These are phyloP conservation scores for Syngnathus scovelli DNA, from an alignment of 2,113 vertebrate genomes.

Conservation along the genomic window DNA sequence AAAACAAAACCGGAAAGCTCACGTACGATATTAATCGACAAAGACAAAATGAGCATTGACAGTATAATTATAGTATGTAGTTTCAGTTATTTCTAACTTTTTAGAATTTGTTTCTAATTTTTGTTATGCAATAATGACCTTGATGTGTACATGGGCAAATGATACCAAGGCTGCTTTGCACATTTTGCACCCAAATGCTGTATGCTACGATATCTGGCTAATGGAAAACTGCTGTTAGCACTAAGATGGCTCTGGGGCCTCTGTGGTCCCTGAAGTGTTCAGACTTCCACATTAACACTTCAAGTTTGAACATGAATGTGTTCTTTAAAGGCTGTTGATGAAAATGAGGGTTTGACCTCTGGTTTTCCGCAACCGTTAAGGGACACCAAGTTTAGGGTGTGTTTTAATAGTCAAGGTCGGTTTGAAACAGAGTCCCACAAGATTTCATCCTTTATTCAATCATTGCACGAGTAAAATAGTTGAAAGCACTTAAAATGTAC, in stretches of 20 bases:
- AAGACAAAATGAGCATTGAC: too few relatives aligned
- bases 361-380: neutral
- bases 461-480: neutral
- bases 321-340: slow-evolving; percentile 33
- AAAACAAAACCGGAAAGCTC: too few relatives aligned
- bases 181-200: slow-evolving; percentile 3
- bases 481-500: neutral
- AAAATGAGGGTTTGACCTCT: slow-evolving; percentile 21
- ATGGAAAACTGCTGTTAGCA: slow-evolving; percentile 51
- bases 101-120: too few relatives aligned
- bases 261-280: slow-evolving; percentile 55
- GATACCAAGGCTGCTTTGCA: neutral
- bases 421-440: neutral
- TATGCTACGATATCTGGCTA: slow-evolving; percentile 23
- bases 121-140: too few relatives aligned
- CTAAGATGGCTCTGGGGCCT: slow-evolving; percentile 49
- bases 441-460: neutral
- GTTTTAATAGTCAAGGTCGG: slow-evolving; percentile 5
- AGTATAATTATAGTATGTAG: too few relatives aligned
- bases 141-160: neutral
- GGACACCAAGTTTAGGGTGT: neutral
- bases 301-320: slow-evolving; percentile 22
- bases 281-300: slow-evolving; percentile 54
- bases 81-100: too few relatives aligned
- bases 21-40: too few relatives aligned